Percentiles rank a stretch among this genome's conserved stretches.
phyloP scores from a whole-genome alignment of 2,888 invertebrate species.

The Clepsis dumicolana region DNA sequence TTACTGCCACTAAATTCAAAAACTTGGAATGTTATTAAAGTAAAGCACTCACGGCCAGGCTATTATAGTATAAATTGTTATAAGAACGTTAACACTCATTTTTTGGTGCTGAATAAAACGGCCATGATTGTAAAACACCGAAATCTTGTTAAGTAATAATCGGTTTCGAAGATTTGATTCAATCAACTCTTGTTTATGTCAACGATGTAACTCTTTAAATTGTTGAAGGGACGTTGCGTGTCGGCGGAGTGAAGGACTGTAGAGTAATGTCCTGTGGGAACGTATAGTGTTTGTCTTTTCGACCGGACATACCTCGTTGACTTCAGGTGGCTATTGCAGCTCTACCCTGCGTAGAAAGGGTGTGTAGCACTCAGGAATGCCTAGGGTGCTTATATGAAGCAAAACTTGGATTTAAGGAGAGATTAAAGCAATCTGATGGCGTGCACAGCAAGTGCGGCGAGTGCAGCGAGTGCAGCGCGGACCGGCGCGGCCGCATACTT shows the following conservation, averaged over 20 bases:
- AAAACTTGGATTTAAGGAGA: conserved; percentile 5
- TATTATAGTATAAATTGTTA: conserved; percentile 18
- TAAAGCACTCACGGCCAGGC: conserved; percentile 19
- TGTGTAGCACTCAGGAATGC: background rate
- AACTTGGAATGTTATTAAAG: conserved; percentile 22
- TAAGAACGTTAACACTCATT: conserved; percentile 10
- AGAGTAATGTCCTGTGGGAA: conserved; percentile 27
- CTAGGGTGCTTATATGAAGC: background rate
- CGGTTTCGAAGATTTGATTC: conserved; percentile 11
- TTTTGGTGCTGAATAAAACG: background rate
- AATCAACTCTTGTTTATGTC: conserved; percentile 26
- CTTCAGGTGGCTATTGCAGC: background rate
- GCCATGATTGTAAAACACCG: conserved; percentile 1
- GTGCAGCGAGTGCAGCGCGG: conserved; percentile 23
- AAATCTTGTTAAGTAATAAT: conserved; percentile 20
- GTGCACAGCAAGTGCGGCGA: conserved; percentile 16
- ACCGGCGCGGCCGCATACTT: conserved; percentile 71
- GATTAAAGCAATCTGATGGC: conserved; percentile 9
- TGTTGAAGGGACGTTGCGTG: conserved; percentile 18
- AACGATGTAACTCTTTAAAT: conserved; percentile 29
- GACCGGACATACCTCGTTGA: background rate
- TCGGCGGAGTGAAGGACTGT: background rate
- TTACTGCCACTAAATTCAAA: conserved; percentile 22
- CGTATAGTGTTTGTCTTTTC: background rate
- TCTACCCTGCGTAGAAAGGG: background rate